These are phyloP conservation scores for Caenorhabditis doughertyi DNA, from an alignment of 2,888 invertebrate genomes.

Conservation along the genomic window DNA sequence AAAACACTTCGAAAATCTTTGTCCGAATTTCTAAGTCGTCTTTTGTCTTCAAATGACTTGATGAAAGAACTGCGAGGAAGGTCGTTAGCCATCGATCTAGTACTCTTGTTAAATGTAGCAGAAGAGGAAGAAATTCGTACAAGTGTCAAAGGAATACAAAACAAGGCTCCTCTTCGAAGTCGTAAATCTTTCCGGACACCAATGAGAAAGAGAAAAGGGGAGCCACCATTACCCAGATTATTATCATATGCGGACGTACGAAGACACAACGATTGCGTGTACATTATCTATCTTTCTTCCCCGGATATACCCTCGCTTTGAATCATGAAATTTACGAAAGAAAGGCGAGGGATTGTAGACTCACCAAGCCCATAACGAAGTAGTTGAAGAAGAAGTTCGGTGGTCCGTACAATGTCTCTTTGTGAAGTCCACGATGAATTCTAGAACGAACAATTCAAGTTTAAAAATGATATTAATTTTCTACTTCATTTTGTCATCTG, in stretches of 20 bases:
- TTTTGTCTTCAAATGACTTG: constrained; percentile 9
- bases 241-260: constrained; percentile 54
- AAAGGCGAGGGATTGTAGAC: constrained; percentile 81
- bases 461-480: neutral
- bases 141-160: constrained; percentile 52
- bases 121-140: constrained; percentile 46
- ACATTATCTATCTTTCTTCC: constrained; percentile 27
- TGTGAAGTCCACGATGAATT: constrained; percentile 61
- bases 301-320: constrained; percentile 19
- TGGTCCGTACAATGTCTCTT: constrained; percentile 81
- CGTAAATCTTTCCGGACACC: constrained; percentile 62
- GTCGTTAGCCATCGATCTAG: constrained; percentile 20
- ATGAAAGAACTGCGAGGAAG: constrained; percentile 20
- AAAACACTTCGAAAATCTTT: neutral
- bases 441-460: constrained; percentile 15
- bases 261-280: constrained; percentile 53
- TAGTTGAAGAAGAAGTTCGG: constrained; percentile 99
- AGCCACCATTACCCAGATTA: constrained; percentile 48
- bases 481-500: constrained; percentile 95
- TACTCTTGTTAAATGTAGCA: constrained; percentile 40
- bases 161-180: constrained; percentile 24
- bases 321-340: neutral
- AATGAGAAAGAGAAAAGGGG: constrained; percentile 29
- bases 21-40: neutral
- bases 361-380: constrained; percentile 94